These are phyloP conservation scores for Eulemur rufifrons DNA, from an alignment of 2,113 vertebrate species.

Conservation along the genomic window DNA sequence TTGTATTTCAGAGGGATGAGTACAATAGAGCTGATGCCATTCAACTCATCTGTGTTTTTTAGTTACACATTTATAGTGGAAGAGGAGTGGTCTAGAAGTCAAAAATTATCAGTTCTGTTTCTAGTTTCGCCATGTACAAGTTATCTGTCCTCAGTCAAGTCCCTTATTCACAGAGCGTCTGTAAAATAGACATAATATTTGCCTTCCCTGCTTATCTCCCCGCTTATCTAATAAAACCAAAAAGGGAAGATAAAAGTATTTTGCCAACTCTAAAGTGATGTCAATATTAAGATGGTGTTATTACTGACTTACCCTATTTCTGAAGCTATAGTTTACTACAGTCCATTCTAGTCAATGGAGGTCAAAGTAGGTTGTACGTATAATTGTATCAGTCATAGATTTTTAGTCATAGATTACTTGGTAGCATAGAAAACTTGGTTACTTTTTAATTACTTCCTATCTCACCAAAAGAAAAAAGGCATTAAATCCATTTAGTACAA, in stretches of 20 bases:
- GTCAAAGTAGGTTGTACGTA: neutral
- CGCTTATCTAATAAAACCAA: neutral
- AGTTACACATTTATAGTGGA: neutral
- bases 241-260: neutral
- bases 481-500: neutral
- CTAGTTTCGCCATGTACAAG: neutral
- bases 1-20: neutral
- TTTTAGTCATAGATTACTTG: neutral
- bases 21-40: neutral
- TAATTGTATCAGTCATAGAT: neutral
- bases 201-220: neutral
- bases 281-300: neutral
- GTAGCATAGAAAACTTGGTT: neutral
- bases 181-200: conserved; percentile 1
- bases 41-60: neutral
- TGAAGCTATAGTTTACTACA: neutral
- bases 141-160: neutral
- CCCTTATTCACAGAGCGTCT: neutral
- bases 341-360: neutral
- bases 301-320: neutral
- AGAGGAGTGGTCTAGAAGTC: neutral
- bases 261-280: neutral
- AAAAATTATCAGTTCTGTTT: neutral
- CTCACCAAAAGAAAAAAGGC: neutral
- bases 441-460: neutral